These are phyloP conservation scores for Nannobrachium achirus DNA, from an alignment of 2,113 vertebrate genomes.

Conservation along the genomic window DNA sequence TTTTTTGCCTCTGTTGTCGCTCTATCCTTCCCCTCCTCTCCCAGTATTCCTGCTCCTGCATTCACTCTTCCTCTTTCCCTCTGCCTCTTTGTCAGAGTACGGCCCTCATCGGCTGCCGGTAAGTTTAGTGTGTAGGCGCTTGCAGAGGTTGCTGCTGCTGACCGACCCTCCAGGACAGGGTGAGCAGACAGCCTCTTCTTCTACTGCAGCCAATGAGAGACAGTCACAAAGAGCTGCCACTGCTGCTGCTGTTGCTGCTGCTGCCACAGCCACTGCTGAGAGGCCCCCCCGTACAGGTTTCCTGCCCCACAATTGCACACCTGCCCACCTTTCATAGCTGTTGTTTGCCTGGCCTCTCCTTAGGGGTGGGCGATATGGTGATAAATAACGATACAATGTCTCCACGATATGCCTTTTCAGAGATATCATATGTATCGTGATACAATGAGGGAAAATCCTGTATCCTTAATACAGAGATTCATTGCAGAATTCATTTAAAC, in stretches of 20 bases:
- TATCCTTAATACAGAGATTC: too few species aligned
- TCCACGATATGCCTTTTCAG: too few species aligned
- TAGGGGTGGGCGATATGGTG: too few species aligned
- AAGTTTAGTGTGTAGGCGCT: constrained; percentile 98
- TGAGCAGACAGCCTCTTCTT: constrained; percentile 76
- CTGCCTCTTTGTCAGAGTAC: constrained; percentile 84
- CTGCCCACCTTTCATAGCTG: constrained; percentile 4
- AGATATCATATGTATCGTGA: too few species aligned
- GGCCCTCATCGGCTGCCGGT: constrained; percentile 89
- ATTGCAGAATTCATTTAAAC: too few species aligned
- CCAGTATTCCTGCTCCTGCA: constrained; percentile 46
- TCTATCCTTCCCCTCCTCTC: constrained; percentile 33
- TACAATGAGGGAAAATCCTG: too few species aligned
- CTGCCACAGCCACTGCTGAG: constrained; percentile 74
- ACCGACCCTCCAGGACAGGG: constrained; percentile 92
- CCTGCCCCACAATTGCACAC: constrained; percentile 22
- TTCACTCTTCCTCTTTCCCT: constrained; percentile 67
- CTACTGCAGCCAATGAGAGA: constrained; percentile 74
- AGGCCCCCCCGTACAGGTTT: constrained; percentile 86
- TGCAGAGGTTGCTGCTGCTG: constrained; percentile 94
- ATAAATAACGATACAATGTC: too few species aligned
- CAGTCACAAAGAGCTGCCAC: constrained; percentile 68
- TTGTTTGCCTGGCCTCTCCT: constrained; percentile 14
- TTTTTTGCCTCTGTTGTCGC: constrained; percentile 8
- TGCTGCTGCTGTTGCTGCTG: constrained; percentile 72